These are phyloP conservation scores for Heliocidaris tuberculata DNA, from an alignment of 35 echinoderm and acorn worm species.

Conservation along the genomic window DNA sequence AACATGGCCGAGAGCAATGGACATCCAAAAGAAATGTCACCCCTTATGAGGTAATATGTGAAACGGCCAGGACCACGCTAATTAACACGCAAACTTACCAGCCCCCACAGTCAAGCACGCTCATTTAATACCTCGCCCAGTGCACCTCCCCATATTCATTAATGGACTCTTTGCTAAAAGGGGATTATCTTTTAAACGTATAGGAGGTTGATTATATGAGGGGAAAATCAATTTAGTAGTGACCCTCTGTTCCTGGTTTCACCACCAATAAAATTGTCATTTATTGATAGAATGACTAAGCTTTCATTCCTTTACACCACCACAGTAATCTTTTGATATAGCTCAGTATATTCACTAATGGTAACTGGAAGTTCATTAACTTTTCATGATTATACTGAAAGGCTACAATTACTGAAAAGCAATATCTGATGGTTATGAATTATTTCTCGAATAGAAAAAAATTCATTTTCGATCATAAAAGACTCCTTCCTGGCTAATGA, in stretches of 20 bases:
- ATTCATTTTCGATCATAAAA: background rate
- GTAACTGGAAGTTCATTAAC: background rate
- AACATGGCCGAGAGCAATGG: too few species aligned
- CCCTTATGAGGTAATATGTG: background rate
- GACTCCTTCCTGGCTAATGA: too few species aligned
- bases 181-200: background rate
- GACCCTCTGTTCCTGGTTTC: background rate
- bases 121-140: background rate
- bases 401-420: background rate
- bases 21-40: too few species aligned
- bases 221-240: background rate
- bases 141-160: background rate
- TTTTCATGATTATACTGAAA: background rate
- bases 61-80: background rate
- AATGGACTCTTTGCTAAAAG: conserved; percentile 10
- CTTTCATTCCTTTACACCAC: background rate
- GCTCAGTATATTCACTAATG: background rate
- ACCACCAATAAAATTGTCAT: background rate
- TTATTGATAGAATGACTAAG: background rate
- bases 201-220: background rate
- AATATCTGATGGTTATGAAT: background rate
- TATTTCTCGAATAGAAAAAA: background rate
- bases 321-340: background rate
- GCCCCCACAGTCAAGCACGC: background rate
- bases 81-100: background rate